Evolutionary conservation across 2,888 invertebrate genomes (phyloP).

Genomic region (Spodoptera littoralis): DNA sequence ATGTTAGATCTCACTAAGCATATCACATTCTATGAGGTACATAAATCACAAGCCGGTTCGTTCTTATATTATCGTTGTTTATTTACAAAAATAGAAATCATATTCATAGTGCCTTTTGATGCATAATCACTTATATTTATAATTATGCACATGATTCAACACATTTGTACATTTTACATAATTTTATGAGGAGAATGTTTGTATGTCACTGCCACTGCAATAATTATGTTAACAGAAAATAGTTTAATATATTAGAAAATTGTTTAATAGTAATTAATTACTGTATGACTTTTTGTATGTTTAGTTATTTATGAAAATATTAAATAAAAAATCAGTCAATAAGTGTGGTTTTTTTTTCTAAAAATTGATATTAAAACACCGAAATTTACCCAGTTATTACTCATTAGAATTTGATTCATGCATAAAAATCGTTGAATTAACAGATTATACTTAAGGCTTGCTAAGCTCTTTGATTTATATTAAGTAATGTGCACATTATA

Average conservation of each 20-base stretch:
- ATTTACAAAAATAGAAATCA: constrained; percentile 87
- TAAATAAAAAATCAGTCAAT: constrained; percentile 55
- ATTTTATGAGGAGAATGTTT: constrained; percentile 46
- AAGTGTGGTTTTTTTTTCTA: constrained; percentile 39
- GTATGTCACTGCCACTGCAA: constrained; percentile 56
- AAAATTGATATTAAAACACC: constrained; percentile 23
- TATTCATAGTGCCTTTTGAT: constrained; percentile 68
- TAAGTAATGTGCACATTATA: constrained; percentile 45
- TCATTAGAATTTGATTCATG: constrained; percentile 29
- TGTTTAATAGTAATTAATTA: constrained; percentile 48
- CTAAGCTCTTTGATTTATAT: constrained; percentile 19
- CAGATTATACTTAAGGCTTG: constrained; percentile 6
- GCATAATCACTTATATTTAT: constrained; percentile 66
- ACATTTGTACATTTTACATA: constrained; percentile 55
- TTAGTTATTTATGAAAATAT: constrained; percentile 58
- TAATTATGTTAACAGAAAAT: constrained; percentile 41
- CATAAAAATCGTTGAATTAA: constrained; percentile 11
- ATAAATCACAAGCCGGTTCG: constrained; percentile 48
- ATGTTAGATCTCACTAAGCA: constrained; percentile 67
- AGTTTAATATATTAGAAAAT: constrained; percentile 49
- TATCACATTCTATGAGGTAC: constrained; percentile 43
- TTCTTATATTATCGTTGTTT: constrained; percentile 73
- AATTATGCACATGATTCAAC: constrained; percentile 79
- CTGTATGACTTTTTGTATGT: constrained; percentile 54
- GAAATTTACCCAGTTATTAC: constrained; percentile 28